A percentile compares a stretch with the other conserved stretches of the same genome.
phyloP scores from a whole-genome alignment of 2,113 vertebrate genomes.

The Phainopepla nitens region DNA sequence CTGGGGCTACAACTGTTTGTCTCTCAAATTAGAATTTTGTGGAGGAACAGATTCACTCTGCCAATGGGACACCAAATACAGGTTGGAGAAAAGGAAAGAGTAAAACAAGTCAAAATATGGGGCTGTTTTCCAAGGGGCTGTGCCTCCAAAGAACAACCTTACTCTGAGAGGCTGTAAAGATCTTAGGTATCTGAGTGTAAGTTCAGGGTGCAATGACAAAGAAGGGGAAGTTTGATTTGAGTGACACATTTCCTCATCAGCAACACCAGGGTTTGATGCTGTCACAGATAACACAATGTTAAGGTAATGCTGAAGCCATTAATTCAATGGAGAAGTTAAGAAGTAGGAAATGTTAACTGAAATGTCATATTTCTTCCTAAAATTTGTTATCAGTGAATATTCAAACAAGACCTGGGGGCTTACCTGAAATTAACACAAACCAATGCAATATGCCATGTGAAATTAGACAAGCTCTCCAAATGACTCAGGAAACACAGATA shows the following conservation, averaged over 20 bases:
- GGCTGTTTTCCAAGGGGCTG: background rate
- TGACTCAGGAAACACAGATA: background rate
- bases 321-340: background rate
- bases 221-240: background rate
- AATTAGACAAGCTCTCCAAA: background rate
- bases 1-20: background rate
- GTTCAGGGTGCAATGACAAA: background rate
- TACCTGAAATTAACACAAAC: background rate
- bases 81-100: background rate
- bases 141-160: background rate
- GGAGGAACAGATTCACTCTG: background rate
- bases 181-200: background rate
- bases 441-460: background rate
- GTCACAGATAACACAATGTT: background rate
- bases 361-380: background rate
- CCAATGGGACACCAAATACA: background rate
- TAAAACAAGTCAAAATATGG: background rate
- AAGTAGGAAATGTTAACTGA: background rate
- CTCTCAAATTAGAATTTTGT: background rate
- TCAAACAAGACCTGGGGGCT: background rate
- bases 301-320: background rate
- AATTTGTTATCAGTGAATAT: background rate
- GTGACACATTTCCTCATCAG: background rate
- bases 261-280: background rate
- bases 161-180: background rate